A percentile compares a stretch with the other conserved stretches of the same genome.
These are phyloP conservation scores for Falco novaeseelandiae DNA, from an alignment of 2,797 vertebrate genomes.

Conservation along the genomic window DNA sequence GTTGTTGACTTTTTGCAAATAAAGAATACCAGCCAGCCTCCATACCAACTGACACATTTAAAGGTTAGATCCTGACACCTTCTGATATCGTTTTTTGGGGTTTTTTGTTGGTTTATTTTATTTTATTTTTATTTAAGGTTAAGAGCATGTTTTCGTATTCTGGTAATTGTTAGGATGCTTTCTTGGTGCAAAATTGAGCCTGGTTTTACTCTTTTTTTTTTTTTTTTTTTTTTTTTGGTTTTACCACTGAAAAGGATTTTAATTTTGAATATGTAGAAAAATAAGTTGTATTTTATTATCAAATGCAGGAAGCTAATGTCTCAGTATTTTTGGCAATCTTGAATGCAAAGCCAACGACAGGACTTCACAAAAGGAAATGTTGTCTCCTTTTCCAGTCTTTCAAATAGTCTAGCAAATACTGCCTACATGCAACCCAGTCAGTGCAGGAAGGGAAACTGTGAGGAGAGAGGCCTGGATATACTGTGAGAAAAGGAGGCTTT, in stretches of 20 bases:
- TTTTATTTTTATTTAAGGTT: background rate
- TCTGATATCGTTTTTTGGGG: background rate
- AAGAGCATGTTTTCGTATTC: background rate
- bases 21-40: background rate
- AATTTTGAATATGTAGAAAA: background rate
- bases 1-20: background rate
- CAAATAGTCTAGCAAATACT: background rate
- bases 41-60: background rate
- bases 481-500: background rate
- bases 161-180: background rate
- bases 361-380: background rate
- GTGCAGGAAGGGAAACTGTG: background rate
- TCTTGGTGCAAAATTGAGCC: background rate
- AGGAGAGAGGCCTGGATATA: background rate
- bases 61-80: background rate
- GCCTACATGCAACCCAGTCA: background rate
- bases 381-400: background rate
- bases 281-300: background rate
- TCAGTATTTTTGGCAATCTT: background rate
- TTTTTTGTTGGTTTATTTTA: background rate
- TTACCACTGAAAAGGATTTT: background rate
- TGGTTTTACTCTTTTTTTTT: background rate
- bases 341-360: background rate
- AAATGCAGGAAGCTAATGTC: background rate
- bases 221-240: too few species aligned